Evolutionary conservation across 1,140 invertebrate species (phyloP).

Genomic region (Papilio dardanus): DNA sequence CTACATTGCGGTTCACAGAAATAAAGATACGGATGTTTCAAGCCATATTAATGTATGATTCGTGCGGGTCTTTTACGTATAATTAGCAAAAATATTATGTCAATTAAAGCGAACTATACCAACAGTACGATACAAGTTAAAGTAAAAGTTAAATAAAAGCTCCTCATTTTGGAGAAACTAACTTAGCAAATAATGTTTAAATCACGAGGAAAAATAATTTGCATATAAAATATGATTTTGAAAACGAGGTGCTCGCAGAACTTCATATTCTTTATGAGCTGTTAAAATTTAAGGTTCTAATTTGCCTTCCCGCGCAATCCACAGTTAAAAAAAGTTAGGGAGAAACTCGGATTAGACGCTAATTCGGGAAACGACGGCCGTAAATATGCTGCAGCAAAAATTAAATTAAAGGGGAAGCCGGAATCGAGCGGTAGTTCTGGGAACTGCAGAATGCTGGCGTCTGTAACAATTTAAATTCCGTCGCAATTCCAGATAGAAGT

Average conservation of each 20-base stretch:
- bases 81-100: not conserved
- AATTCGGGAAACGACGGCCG: conserved; percentile 26
- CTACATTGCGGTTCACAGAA: conserved; percentile 26
- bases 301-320: conserved; percentile 30
- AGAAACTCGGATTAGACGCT: conserved; percentile 35
- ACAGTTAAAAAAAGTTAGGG: conserved; percentile 32
- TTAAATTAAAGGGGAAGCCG: conserved; percentile 34
- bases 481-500: conserved; percentile 34
- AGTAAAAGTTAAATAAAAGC: not conserved
- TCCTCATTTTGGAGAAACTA: not conserved
- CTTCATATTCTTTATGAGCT: conserved; percentile 5
- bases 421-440: conserved; percentile 34
- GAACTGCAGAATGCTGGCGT: conserved; percentile 30
- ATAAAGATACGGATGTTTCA: conserved; percentile 15
- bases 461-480: conserved; percentile 36
- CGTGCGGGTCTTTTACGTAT: not conserved
- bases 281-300: conserved; percentile 23
- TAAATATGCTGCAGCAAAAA: conserved; percentile 39
- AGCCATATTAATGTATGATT: conserved; percentile 5
- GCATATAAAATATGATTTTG: conserved; percentile 7
- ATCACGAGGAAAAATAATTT: conserved; percentile 8
- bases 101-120: no score
- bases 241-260: not conserved
- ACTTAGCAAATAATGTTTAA: not conserved
- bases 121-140: no score